phyloP scores from a whole-genome alignment of 2,113 vertebrate genomes.

The Puma concolor region DNA sequence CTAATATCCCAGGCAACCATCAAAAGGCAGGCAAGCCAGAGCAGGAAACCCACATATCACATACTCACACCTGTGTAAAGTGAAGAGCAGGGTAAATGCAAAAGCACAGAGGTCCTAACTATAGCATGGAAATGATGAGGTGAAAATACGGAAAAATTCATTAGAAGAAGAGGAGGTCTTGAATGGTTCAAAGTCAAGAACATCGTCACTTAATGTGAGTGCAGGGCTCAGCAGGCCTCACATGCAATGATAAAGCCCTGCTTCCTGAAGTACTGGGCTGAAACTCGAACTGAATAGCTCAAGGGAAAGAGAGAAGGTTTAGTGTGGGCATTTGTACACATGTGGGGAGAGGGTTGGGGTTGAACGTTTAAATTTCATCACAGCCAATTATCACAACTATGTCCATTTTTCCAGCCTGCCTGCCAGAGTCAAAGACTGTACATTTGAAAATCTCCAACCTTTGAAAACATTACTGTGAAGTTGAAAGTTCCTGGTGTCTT shows the following conservation, averaged over 20 bases:
- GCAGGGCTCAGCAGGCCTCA: neutral
- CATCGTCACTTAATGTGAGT: neutral
- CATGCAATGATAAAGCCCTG: neutral
- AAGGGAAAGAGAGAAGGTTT: neutral
- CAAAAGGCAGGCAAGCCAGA: neutral
- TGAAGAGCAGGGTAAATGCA: neutral
- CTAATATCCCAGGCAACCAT: neutral
- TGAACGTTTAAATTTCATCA: constrained; percentile 73
- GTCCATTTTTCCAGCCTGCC: constrained; percentile 71
- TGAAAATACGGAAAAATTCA: neutral
- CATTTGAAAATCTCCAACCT: constrained; percentile 80
- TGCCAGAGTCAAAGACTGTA: constrained; percentile 71
- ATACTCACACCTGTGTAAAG: neutral
- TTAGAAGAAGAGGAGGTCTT: neutral
- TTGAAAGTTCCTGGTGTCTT: constrained; percentile 79
- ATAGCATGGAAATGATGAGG: neutral
- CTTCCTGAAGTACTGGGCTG: neutral
- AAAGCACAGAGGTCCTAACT: neutral
- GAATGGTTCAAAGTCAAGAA: neutral
- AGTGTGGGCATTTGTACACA: rapidly evolving
- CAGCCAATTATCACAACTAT: constrained; percentile 74
- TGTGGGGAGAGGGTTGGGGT: neutral
- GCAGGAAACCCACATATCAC: neutral
- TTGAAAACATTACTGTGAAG: constrained; percentile 75
- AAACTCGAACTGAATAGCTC: neutral